phyloP scores from a whole-genome alignment of 2,888 invertebrate species.

The Drosophila mayaguana region DNA sequence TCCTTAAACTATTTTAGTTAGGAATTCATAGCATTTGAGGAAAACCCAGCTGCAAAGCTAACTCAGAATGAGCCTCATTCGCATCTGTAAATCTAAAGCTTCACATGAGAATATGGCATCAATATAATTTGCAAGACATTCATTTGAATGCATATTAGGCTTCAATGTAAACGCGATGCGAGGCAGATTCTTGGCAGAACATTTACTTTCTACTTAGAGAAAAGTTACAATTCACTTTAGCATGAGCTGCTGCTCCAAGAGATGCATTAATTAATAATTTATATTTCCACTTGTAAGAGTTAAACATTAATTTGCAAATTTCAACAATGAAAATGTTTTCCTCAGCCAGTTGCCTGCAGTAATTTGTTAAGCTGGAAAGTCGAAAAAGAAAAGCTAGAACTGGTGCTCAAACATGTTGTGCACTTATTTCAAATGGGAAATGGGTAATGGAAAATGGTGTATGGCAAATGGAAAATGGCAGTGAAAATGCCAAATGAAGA shows the following conservation, averaged over 20 bases:
- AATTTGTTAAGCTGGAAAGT: slow-evolving; percentile 13
- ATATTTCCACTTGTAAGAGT: neutral
- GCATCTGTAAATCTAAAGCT: no score
- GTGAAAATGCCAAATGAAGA: slow-evolving; percentile 27
- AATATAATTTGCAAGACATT: neutral
- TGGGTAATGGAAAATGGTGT: slow-evolving; percentile 10
- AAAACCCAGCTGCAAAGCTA: neutral
- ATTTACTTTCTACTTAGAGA: neutral
- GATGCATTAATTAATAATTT: slow-evolving; percentile 6
- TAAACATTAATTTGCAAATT: slow-evolving; percentile 7
- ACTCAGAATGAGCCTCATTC: neutral
- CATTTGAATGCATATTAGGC: neutral
- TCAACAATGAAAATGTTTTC: neutral
- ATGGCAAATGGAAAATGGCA: slow-evolving; percentile 19
- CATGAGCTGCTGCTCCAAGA: neutral
- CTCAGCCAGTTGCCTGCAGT: slow-evolving; percentile 9
- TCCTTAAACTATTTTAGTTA: neutral
- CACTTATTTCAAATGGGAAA: slow-evolving; percentile 23
- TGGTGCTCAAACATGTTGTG: slow-evolving; percentile 8
- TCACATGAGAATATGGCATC: neutral
- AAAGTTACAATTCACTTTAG: neutral
- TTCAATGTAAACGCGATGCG: neutral
- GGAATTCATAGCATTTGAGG: neutral
- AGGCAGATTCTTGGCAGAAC: neutral
- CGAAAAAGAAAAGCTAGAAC: neutral